Percentiles rank a stretch among this genome's conserved stretches.
phyloP scores from a whole-genome alignment of 2,113 vertebrate genomes.

The Peromyscus leucopus region DNA sequence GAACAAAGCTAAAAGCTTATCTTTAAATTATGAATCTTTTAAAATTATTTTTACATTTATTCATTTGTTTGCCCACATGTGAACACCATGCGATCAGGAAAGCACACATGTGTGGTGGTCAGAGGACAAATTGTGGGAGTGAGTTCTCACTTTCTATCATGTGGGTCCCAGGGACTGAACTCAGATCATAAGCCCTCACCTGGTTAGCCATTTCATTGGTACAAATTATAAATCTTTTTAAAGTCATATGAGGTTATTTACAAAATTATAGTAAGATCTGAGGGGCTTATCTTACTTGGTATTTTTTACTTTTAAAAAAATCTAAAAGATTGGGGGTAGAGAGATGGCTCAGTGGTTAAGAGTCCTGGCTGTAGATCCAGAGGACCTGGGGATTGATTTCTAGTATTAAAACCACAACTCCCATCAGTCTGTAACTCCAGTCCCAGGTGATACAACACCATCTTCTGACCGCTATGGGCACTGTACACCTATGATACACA shows the following conservation, averaged over 20 bases:
- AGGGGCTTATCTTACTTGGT: neutral
- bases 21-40: neutral
- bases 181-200: neutral
- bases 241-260: neutral
- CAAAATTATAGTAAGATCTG: neutral
- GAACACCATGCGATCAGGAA: neutral
- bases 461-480: neutral
- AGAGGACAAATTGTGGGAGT: neutral
- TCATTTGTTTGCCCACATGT: no score
- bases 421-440: neutral
- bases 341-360: neutral
- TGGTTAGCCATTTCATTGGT: neutral
- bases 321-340: neutral
- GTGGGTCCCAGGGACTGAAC: neutral
- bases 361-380: neutral
- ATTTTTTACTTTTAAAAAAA: neutral
- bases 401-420: neutral
- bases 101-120: neutral
- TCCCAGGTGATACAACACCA: neutral
- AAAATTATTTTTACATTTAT: neutral
- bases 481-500: neutral
- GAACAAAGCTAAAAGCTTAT: constrained; percentile 1
- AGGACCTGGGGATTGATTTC: neutral
- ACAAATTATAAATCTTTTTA: neutral
- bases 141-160: neutral